Evolutionary conservation across 2,888 invertebrate genomes (phyloP), one percentile per base, ranked within the genome.

Genomic region (Sphaerophoria taeniata): DNA sequence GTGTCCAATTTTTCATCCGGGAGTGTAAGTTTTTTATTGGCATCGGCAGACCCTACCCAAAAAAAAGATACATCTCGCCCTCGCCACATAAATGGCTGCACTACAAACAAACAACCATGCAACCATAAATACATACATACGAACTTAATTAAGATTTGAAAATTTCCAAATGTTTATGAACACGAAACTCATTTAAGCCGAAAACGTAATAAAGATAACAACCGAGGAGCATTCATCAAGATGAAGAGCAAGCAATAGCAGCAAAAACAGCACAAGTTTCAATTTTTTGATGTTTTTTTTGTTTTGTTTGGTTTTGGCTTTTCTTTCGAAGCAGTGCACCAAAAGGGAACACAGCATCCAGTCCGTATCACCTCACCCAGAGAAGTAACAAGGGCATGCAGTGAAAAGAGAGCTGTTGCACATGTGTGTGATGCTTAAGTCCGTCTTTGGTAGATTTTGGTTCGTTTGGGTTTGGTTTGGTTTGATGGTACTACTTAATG

Each of bases 131-230:
- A 63, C 3, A 56, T 5, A 56, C n/a, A 24, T 77, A 85, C 63
- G 73, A 85, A 80, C 85, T 85, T 85, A 85, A 85, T 85, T 85
- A 85, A 85, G 85, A 85, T 85, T 85, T 85, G 81, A 85, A 85
- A 80, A 81, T 85, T 85, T 85, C 85, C 85, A 85, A 85, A 85
- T 81, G 85, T 81, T 85, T 81, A 85, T 85, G 85, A 81, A 77
- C 85, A 85, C 81, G 81, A 81, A 85, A 81, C 85, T 85, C 81
- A 80, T 85, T 85, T 85, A 85, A 81, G 77, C 81, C 70, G 77
- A 81, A 85, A 81, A 81, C 77, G 81, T 81, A 85, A 85, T 85
- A 85, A 85, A 85, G 85, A 85, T 85, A 85, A 77, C 76, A 85
- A 73, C 76, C 81, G 85, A 77, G 77, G 47, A 76, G 81, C 81